Evolutionary conservation across 2,888 invertebrate species (phyloP).

Genomic region (Trachelus tabidus): DNA sequence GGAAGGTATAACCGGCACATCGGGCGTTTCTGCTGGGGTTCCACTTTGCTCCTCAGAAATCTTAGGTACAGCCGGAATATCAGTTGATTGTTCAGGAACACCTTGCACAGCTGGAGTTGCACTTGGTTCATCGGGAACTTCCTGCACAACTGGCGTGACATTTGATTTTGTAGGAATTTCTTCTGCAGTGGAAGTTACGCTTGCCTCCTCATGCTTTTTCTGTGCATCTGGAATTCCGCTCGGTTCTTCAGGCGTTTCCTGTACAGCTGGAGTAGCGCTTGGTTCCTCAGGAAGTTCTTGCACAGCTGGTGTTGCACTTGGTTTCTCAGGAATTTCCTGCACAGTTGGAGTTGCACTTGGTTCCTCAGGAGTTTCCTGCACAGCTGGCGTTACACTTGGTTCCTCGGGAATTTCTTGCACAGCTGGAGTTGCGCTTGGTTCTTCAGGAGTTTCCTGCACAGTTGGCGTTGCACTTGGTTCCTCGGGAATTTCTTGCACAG

Average conservation of each 20-base stretch:
- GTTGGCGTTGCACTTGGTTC: neutral
- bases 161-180: neutral
- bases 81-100: constrained; percentile 5
- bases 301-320: constrained; percentile 2
- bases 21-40: constrained; percentile 16
- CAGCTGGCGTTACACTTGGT: too few relatives aligned
- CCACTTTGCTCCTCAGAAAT: neutral
- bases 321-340: constrained; percentile 3
- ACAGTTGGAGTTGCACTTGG: neutral
- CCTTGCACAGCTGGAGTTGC: constrained; percentile 22
- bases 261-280: constrained; percentile 11
- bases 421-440: constrained; percentile 13
- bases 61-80: constrained; percentile 13
- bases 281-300: constrained; percentile 13
- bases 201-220: constrained; percentile 10
- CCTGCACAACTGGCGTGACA: constrained; percentile 10
- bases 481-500: too few relatives aligned
- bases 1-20: constrained; percentile 27
- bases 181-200: constrained; percentile 11
- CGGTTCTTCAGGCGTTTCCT: constrained; percentile 10
- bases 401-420: constrained; percentile 4
- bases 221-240: constrained; percentile 3
- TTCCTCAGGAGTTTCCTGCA: neutral
- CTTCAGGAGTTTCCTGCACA: constrained; percentile 8
- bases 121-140: constrained; percentile 14